Evolutionary conservation across 2,888 invertebrate genomes (phyloP).

Genomic region (Sinodicranocentrus sp.): DNA sequence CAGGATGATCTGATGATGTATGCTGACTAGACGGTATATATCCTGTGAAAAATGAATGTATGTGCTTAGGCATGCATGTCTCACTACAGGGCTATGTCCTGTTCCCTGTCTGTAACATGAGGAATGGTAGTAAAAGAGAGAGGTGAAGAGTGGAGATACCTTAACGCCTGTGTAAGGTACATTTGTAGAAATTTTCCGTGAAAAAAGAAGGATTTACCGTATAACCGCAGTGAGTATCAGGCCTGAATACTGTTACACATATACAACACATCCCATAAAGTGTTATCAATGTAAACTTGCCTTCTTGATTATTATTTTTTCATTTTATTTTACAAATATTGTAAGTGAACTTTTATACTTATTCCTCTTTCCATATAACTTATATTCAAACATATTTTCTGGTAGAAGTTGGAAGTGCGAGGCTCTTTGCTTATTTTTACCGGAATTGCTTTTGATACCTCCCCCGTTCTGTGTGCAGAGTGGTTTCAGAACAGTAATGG

Average conservation of each 20-base stretch:
- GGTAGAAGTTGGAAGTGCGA: neutral
- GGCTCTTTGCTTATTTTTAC: neutral
- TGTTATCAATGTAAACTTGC: neutral
- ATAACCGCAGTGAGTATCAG: neutral
- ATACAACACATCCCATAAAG: neutral
- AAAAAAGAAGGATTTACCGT: neutral
- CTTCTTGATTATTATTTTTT: constrained; percentile 14
- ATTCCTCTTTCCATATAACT: neutral
- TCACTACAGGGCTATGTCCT: too few species aligned
- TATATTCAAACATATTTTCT: constrained; percentile 3
- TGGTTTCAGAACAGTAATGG: too few species aligned
- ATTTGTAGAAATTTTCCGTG: neutral
- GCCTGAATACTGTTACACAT: neutral
- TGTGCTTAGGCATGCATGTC: too few species aligned
- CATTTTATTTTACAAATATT: constrained; percentile 12
- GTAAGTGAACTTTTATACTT: constrained; percentile 4
- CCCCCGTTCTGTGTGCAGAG: too few species aligned
- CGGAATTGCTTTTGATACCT: neutral
- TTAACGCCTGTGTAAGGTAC: neutral
- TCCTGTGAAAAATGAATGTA: too few species aligned
- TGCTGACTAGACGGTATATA: too few species aligned
- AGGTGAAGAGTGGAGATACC: too few species aligned
- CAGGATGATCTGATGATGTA: too few species aligned
- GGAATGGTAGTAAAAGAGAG: too few species aligned
- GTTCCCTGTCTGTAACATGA: too few species aligned